Evolutionary conservation across 2,888 invertebrate species (phyloP), one percentile per base, ranked within the genome.

Genomic region (Rhagonycha fulva): DNA sequence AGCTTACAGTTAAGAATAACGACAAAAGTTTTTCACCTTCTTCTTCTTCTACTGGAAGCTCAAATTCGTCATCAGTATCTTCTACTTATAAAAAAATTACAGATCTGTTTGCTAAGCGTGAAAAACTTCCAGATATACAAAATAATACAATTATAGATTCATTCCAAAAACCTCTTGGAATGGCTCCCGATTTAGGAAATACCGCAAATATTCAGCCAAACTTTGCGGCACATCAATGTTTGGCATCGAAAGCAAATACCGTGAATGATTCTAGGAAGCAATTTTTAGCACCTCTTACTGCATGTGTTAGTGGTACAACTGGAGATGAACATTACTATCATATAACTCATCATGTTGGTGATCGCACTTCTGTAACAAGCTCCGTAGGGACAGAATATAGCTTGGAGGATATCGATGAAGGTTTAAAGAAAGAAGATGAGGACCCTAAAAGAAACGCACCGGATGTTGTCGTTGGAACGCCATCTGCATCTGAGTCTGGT

Each of bases 381-480:
- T 92, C 92, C 1, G 92, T 91, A 68, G 89, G 93, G 70, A 92
- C 94, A 9, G 90, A 94, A 61, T 94, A 93, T 83, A 93, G 92
- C 81, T 86, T 94, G 80, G 92, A 92, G 78, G 91, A 92, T 81
- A 88, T 89, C 67, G 92, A 93, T 78, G 91, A 91, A 63, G 92
- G 89, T 5, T 84, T 93, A 71, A 91, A 91, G 71, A 89, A 87
- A 26, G 87, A 87, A 66, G 86, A 88, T 79, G 76, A 87, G 75
- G 90, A 90, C 23, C 90, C 91, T 68, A 89, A 89, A 79, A 88
- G 89, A 83, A 90, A 90, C 3, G 93, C 94, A 0, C 96, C 95
- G 0, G 95, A 96, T 84, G 93, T 96, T 0, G 91, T 96, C 11
- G 94, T 94, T 68, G 95, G 94, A 0, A 94, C 94, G 0, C 94